These are phyloP conservation scores for Gasterosteus nipponicus DNA, from an alignment of 2,113 vertebrate species.

Conservation along the genomic window DNA sequence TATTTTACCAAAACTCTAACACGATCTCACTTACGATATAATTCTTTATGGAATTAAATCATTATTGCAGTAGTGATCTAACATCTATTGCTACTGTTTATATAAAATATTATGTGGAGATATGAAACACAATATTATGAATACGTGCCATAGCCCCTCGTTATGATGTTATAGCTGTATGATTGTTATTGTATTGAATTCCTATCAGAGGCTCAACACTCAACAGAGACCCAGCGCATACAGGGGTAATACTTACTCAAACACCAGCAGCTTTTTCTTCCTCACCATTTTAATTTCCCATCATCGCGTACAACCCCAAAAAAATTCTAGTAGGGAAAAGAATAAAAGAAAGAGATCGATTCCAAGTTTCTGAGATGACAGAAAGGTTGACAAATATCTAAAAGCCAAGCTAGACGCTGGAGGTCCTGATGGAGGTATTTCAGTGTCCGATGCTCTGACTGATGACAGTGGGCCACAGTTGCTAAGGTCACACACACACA, in stretches of 20 bases:
- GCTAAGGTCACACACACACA: slow-evolving; percentile 31
- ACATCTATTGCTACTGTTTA: neutral
- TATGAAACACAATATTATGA: neutral
- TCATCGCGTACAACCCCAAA: slow-evolving; percentile 55
- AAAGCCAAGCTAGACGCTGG: slow-evolving; percentile 46
- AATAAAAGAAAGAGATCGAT: neutral
- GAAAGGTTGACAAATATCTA: slow-evolving; percentile 27
- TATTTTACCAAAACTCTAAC: slow-evolving; percentile 40
- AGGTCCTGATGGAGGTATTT: slow-evolving; percentile 53
- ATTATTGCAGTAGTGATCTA: neutral
- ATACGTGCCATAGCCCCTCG: neutral
- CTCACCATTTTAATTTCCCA: slow-evolving; percentile 78
- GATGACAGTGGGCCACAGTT: slow-evolving; percentile 46
- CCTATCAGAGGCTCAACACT: slow-evolving; percentile 2
- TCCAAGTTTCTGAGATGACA: slow-evolving; percentile 15
- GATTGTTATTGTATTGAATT: neutral
- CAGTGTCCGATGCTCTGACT: slow-evolving; percentile 48
- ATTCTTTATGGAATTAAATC: neutral
- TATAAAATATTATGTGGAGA: neutral
- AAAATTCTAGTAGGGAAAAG: slow-evolving; percentile 28
- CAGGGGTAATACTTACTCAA: slow-evolving; percentile 72
- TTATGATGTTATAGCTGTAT: neutral
- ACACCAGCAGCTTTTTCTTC: slow-evolving; percentile 77
- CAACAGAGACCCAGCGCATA: neutral
- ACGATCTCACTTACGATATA: neutral